Conservation (phyloP, 2,113 vertebrate genomes). For the Sterna hirundo region DNA sequence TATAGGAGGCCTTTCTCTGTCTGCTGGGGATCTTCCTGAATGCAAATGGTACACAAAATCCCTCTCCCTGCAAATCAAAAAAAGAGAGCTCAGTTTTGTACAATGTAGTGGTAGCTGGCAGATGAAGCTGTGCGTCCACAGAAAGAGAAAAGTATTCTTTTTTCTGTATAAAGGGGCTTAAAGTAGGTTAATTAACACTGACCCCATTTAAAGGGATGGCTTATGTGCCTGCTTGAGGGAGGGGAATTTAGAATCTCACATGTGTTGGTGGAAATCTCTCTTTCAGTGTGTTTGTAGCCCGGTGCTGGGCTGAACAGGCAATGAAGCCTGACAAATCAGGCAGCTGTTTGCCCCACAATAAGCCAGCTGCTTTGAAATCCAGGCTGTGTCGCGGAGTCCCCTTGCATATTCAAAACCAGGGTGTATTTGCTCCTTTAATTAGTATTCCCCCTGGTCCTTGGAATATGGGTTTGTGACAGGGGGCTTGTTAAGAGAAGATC, state of each 20-base stretch:
- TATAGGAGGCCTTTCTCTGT: neutral
- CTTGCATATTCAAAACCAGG: constrained; percentile 14
- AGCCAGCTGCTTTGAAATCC: constrained; percentile 51
- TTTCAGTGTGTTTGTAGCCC: neutral
- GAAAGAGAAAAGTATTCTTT: neutral
- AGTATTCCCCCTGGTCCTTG: neutral
- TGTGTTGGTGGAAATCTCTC: neutral
- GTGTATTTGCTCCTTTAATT: constrained; percentile 32
- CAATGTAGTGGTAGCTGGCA: neutral
- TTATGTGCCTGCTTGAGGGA: neutral
- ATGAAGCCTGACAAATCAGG: constrained; percentile 29
- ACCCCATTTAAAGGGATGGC: constrained; percentile 9
- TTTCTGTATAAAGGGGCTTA: neutral
- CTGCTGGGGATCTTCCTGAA: neutral
- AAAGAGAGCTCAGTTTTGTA: neutral
- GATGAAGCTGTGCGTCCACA: neutral
- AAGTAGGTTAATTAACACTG: constrained; percentile 46
- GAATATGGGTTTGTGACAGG: neutral
- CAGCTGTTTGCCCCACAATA: constrained; percentile 50
- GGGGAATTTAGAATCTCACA: neutral
- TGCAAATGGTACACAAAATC: neutral
- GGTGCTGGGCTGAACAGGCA: neutral
- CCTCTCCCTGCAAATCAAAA: neutral
- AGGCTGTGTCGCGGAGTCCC: neutral
- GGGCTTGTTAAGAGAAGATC: neutral